Percentiles rank a stretch among this genome's conserved stretches.
These are phyloP conservation scores for Phengaris alcon DNA, from an alignment of 2,888 invertebrate genomes.

Conservation along the genomic window DNA sequence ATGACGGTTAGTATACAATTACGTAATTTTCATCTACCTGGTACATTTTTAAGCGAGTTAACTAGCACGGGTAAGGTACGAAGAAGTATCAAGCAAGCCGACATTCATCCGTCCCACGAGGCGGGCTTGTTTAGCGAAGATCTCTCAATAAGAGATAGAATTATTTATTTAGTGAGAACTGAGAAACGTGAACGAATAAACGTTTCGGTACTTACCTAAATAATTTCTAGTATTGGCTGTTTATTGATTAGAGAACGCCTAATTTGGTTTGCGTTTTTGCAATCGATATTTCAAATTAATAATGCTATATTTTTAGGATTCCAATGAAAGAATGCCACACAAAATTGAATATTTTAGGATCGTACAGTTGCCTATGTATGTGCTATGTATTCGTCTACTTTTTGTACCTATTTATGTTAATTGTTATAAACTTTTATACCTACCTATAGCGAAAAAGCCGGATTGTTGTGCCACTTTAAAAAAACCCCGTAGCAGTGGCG, in stretches of 20 bases:
- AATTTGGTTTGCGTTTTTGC: not conserved
- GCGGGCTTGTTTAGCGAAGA: not conserved
- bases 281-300: not conserved
- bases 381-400: too few relatives aligned
- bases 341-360: too few relatives aligned
- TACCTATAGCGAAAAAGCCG: too few relatives aligned
- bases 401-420: too few relatives aligned
- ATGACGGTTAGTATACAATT: too few relatives aligned
- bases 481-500: too few relatives aligned
- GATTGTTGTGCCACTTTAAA: too few relatives aligned
- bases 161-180: conserved; percentile 16
- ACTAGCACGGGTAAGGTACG: not conserved
- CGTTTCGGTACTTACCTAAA: not conserved
- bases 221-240: not conserved
- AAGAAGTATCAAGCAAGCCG: not conserved
- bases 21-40: too few relatives aligned
- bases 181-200: conserved; percentile 3
- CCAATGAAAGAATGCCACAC: too few relatives aligned
- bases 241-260: not conserved
- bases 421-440: too few relatives aligned
- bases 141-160: conserved; percentile 14
- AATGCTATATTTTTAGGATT: too few relatives aligned
- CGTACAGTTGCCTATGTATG: too few relatives aligned
- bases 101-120: conserved; percentile 8
- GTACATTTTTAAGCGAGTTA: not conserved